Base-by-base conservation (phyloP, 2,888 invertebrate genomes). In the Elysia crispata region DNA sequence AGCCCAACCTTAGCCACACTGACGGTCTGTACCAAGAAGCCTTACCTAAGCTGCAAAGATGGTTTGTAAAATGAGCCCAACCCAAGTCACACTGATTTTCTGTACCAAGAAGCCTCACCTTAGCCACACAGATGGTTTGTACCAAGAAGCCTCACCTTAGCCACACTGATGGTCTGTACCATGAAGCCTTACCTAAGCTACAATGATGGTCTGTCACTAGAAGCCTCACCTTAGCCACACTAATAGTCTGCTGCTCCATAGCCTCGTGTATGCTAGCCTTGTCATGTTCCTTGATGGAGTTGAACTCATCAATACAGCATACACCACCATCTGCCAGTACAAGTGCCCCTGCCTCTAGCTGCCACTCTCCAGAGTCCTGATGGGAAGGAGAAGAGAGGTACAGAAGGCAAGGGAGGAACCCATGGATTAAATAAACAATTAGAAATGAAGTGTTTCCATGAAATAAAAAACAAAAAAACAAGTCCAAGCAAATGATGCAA, bases 181-280 rank as follows among this genome's bases (percentile, higher is more conserved):
- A 41, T n/a, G 11, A 41, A 41, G 41, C 41, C 41, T 41, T 41
- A 41, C 41, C n/a, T n/a, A n/a, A n/a, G n/a, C n/a, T n/a, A n/a
- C n/a, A n/a, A n/a, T 41, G 11, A 6, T 41, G 23, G 25, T 60
- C 25, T 60, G 5, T 25, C 3, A 60, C n/a, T n/a, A 60, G 13
- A 67, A 33, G 28, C 15, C 80, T 66, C 89, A 95, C 96, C 94
- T 97, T 97, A 8, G 97, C 97, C 49, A 97, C 95, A 87, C 97
- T 97, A 84, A 97, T 96, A 0, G 96, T 96, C 92, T 97, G 97
- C 89, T 97, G 97, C 90, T 97, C 97, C 97, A 97, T 97, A 0
- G 97, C 97, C 92, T 97, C 97, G 88, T 97, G 97, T 85, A 97
- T 96, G 79, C 95, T 95, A 0, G 95, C 95, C 83, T 96, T 94